Base-by-base conservation (phyloP, 2,113 vertebrate species). In the Ursus arctos region DNA sequence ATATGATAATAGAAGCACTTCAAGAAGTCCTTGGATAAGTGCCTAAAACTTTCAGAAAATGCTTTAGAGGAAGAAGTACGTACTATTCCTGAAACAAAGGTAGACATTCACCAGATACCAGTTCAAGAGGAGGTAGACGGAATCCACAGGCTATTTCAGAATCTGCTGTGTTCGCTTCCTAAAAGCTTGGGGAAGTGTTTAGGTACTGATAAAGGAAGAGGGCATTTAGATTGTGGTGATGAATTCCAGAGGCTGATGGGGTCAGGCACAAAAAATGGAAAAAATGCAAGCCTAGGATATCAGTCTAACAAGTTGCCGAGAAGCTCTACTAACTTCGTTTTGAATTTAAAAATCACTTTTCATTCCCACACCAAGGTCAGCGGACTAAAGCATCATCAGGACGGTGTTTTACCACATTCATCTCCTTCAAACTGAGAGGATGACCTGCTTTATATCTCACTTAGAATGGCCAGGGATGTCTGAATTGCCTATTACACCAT, bases 271-370 rank as follows among this genome's bases (percentile, higher is more conserved):
- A 65, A 91, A 91, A 87, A 26, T 87, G 43, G 47, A 26, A 86
- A 95, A 97, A 95, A 91, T 92, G 94, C 87, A 96, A 98, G 96
- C 57, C 36, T 67, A 77, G 26, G 9, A 88, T 88, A 95, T 82
- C 79, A 94, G 90, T 33, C 76, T 97, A 97, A 74, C 96, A 95
- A 90, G 89, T 84, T 92, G 36, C 76, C 57, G 79, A 87, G 90
- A 97, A 96, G 61, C 65, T 94, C 87, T 83, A 51, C 69, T 72
- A 90, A 96, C 87, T 97, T 96, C 51, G 21, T 49, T 96, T 95
- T 96, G 87, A 94, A 90, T 96, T 94, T 92, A 61, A 96, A 96
- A 97, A 97, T 87, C n/a, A 82, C 87, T 91, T 94, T 93, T 96
- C 84, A 79, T 94, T 69, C 57, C 79, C 69, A 90, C 81, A 61